A percentile compares a stretch with the other conserved stretches of the same genome.
Evolutionary conservation across 2,888 invertebrate species (phyloP).

Genomic region (Amphipyra berbera): DNA sequence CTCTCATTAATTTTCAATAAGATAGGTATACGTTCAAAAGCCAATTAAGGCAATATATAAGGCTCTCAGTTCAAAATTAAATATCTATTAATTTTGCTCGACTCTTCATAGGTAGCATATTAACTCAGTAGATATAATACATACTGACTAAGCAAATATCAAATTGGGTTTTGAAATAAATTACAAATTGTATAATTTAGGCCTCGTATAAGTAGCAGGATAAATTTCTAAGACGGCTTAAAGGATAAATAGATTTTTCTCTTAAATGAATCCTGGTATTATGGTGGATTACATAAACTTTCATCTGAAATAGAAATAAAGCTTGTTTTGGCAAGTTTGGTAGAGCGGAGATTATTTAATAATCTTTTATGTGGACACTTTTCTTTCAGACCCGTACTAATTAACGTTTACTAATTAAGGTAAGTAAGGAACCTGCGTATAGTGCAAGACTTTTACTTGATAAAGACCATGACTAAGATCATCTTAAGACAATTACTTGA

Average conservation of each 20-base stretch:
- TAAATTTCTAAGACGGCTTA: slow-evolving; percentile 27
- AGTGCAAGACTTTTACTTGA: slow-evolving; percentile 15
- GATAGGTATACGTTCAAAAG: slow-evolving; percentile 1
- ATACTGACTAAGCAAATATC: slow-evolving; percentile 5
- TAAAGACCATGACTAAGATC: slow-evolving; percentile 6
- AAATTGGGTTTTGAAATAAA: slow-evolving; percentile 13
- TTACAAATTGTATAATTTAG: slow-evolving; percentile 11
- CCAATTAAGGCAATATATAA: slow-evolving; percentile 9
- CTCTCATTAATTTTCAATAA: neutral
- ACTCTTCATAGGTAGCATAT: slow-evolving; percentile 1
- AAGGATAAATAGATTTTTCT: slow-evolving; percentile 17
- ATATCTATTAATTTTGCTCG: slow-evolving; percentile 17
- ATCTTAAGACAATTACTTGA: slow-evolving; percentile 18
- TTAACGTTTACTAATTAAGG: slow-evolving; percentile 23
- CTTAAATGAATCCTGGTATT: slow-evolving; percentile 13
- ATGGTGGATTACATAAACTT: slow-evolving; percentile 11
- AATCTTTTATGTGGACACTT: slow-evolving; percentile 4
- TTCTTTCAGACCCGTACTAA: neutral
- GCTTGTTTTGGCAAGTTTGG: slow-evolving; percentile 1
- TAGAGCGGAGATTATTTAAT: slow-evolving; percentile 14
- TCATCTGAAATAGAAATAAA: neutral
- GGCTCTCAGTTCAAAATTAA: slow-evolving; percentile 13
- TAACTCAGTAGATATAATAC: neutral
- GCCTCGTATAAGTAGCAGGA: neutral
- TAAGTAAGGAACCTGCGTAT: slow-evolving; percentile 9